phyloP scores from a whole-genome alignment of 2,888 invertebrate species.

The Tolmerus cingulatus region DNA sequence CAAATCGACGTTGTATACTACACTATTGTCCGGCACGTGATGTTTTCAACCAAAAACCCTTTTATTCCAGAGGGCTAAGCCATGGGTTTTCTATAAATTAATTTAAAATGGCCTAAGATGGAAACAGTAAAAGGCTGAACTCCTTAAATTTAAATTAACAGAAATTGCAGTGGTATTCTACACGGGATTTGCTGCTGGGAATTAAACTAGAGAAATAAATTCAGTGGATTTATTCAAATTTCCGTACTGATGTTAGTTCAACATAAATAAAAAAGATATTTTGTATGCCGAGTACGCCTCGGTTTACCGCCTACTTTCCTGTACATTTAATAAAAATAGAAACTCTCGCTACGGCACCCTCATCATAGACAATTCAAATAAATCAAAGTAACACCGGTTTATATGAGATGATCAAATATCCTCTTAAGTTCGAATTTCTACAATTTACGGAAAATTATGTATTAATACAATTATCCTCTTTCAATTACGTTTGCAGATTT shows the following conservation, averaged over 20 bases:
- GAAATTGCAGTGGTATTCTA: background rate
- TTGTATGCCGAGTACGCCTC: background rate
- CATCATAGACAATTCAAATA: background rate
- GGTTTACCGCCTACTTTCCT: background rate
- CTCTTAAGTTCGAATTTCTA: background rate
- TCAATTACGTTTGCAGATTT: conserved; percentile 58
- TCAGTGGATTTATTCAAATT: background rate
- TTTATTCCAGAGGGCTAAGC: background rate
- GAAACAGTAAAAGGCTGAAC: background rate
- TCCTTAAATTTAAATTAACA: background rate
- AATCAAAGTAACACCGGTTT: background rate
- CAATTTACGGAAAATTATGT: background rate
- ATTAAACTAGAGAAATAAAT: background rate
- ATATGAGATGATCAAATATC: background rate
- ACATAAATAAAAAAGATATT: background rate
- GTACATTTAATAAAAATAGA: background rate
- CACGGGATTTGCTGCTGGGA: background rate
- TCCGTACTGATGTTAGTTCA: background rate
- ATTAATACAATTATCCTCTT: background rate
- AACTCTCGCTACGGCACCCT: background rate
- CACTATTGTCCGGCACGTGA: background rate
- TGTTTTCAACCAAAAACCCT: background rate
- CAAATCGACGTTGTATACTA: too few species aligned
- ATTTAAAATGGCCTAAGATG: background rate
- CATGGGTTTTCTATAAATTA: background rate